Base-by-base conservation (phyloP, 2,797 vertebrate genomes). In the Gymnoscopelus microlampas region DNA sequence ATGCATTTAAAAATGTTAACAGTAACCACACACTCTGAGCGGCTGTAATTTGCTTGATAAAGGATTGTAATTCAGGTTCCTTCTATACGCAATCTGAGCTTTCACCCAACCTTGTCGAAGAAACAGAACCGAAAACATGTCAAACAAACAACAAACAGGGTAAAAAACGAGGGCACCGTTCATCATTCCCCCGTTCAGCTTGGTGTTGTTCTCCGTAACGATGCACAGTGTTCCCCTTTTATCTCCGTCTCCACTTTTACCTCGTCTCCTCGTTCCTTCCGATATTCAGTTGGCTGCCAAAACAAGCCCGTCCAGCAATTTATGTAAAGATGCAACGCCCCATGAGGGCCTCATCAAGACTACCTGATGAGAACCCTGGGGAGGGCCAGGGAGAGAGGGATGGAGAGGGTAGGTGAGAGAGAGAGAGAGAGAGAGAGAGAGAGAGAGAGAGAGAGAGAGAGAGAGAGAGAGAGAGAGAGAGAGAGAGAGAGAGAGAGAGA, bases 311-410 rank as follows among this genome's bases (percentile, higher is more conserved):
- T 84, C 35, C 73, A 73, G 70, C 86, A 85, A 90, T 87, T 90
- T 86, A 81, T 79, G 77, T 61, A 55, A 85, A 73, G 81, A 82
- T 29, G 64, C 76, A 66, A 57, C 64, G 85, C 84, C 87, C 81
- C 76, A 77, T 72, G 67, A 68, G 74, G 59, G 71, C 78, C 80
- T 81, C 86, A 89, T 89, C 84, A 85, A 81, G 84, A 77, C 80
- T 83, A 87, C 86, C 88, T 87, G 87, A 90, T 90, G 89, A 91
- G 88, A 88, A 84, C 84, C 85, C 70, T 55, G 79, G 83, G 85
- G 83, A 84, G 83, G 80, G 67, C 11, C 11, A 5, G 35, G 15
- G 49, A 35, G 74, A 81, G 80, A 11, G 53, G 15, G 15, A 44
- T 19, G 19, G 19, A 19, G 19, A 19, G 19, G 19, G 19, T 19